Conservation (phyloP, 2,888 invertebrate species). For the Nephrotoma flavescens region DNA sequence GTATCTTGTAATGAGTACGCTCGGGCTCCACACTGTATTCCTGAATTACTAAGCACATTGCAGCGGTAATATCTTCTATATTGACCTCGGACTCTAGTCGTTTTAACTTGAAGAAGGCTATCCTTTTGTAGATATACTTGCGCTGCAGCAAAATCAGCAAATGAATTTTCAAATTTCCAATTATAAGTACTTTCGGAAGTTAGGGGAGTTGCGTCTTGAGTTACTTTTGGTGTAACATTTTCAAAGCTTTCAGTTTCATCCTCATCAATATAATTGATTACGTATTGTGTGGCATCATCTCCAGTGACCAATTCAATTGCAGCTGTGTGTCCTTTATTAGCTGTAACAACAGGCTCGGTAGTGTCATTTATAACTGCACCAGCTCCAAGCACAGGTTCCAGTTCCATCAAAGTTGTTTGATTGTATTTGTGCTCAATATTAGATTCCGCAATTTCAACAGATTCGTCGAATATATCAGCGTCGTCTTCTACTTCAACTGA, state of each 20-base stretch:
- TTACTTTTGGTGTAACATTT: background rate
- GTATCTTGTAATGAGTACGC: background rate
- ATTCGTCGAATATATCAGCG: too few relatives aligned
- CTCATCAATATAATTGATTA: background rate
- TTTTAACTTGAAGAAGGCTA: background rate
- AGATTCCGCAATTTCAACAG: too few relatives aligned
- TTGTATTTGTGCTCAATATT: too few relatives aligned
- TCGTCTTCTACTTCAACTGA: too few relatives aligned
- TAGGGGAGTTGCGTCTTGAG: background rate
- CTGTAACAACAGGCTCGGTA: too few relatives aligned
- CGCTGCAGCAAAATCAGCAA: background rate
- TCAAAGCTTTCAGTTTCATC: background rate
- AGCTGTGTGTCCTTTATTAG: background rate
- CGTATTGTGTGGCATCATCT: background rate
- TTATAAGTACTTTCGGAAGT: background rate
- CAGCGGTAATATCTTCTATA: background rate
- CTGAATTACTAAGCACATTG: background rate
- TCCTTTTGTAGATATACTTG: background rate
- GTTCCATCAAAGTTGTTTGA: too few relatives aligned
- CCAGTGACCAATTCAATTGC: background rate
- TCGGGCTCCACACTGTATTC: background rate
- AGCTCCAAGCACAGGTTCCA: too few relatives aligned
- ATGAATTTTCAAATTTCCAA: background rate
- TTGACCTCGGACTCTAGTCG: background rate
- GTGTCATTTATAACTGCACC: too few relatives aligned